Evolutionary conservation across 2,888 invertebrate genomes (phyloP), one percentile per base, ranked within the genome.

Genomic region (Drosophila mimica): DNA sequence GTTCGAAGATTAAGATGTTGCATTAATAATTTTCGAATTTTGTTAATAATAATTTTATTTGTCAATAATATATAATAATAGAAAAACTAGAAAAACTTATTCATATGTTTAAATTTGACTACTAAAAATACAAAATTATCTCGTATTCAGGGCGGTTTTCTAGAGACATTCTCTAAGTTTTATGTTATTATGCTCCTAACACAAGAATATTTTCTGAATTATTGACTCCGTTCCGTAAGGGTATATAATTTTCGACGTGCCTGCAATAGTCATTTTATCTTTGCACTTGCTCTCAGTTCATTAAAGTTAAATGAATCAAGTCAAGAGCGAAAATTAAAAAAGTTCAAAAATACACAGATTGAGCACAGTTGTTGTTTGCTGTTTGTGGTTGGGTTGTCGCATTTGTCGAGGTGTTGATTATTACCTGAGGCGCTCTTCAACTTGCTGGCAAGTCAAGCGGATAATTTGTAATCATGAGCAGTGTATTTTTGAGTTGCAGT

Each of bases 251-350:
- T 15, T 46, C 25, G 20, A 15, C 8, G 15, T 15, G 15, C 7
- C 15, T 46, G 15, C 15, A 25, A 15, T 15, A 1, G 25, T 4
- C 15, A 40, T 46, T 15, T 25, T 25, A 25, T 8, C 48, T 51
- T 53, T 20, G 4, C 33, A 28, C 33, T 60, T 59, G 70, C 70
- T 74, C 58, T 64, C 74, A 88, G 87, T 86, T 85, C 85, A 83
- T 87, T 86, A 87, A 86, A 89, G 80, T 66, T 76, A 84, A 87
- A 86, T 87, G 89, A 87, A 86, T 86, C 82, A 86, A 83, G 71
- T 67, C 71, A 63, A 70, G 76, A 56, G 71, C 60, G 70, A 68
- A 67, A 60, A 68, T 54, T 30, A 46, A 48, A 53, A 49, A 59
- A 59, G n/a, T n/a, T 56, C 36, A 63, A 53, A 70, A 52, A 36